Evolutionary conservation across 2,113 vertebrate genomes (phyloP).

Genomic region (Andinoacara biseriatus): DNA sequence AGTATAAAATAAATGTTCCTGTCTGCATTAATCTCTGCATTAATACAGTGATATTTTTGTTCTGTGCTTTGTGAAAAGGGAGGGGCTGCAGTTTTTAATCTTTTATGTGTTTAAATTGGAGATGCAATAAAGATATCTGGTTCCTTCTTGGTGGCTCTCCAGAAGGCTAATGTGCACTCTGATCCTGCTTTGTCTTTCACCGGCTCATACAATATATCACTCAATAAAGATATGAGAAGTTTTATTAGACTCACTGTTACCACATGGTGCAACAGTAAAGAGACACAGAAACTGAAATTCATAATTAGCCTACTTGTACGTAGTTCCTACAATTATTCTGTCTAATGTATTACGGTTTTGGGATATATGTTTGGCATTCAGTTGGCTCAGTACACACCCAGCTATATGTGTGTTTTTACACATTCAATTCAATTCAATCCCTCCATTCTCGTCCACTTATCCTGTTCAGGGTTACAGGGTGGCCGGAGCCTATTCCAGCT

Average conservation of each 20-base stretch:
- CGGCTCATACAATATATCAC: neutral
- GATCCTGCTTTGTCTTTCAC: conserved; percentile 8
- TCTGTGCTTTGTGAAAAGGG: conserved; percentile 18
- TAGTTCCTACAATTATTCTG: neutral
- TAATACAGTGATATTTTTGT: conserved; percentile 12
- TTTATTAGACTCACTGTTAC: conserved; percentile 2
- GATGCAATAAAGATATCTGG: conserved; percentile 52
- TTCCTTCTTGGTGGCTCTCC: conserved; percentile 42
- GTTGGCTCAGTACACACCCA: neutral
- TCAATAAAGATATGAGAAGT: conserved; percentile 4
- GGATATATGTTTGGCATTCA: neutral
- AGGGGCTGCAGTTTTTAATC: neutral
- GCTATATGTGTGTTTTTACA: neutral
- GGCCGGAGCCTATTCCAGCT: no score
- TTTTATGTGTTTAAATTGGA: conserved; percentile 42
- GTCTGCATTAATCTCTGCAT: neutral
- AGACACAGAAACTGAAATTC: neutral
- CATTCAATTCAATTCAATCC: no score
- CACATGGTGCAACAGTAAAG: neutral
- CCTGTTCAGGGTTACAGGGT: no score
- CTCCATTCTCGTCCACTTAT: no score
- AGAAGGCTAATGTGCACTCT: conserved; percentile 13
- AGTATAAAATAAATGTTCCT: neutral
- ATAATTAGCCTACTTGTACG: neutral
- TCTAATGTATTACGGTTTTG: neutral